Evolutionary conservation across 2,888 invertebrate genomes (phyloP), one percentile per base, ranked within the genome.

Genomic region (Tineola bisselliella): DNA sequence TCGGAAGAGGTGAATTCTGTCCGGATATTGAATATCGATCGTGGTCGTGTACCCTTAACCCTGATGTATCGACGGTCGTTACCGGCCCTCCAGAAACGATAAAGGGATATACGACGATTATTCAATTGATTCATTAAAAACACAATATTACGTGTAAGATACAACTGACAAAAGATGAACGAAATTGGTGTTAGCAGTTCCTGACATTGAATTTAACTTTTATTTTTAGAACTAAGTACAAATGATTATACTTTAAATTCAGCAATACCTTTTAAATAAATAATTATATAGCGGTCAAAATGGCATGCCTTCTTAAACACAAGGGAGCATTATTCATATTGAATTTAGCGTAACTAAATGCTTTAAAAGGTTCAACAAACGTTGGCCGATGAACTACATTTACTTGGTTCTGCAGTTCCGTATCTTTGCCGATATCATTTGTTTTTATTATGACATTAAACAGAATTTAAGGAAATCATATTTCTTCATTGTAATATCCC

Each of bases 1-100:
- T 79, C 79, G 86, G 84, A 86, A 84, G 80, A 80, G 76, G 75
- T 77, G 81, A 84, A 84, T 83, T 79, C 76, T 76, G 71, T 66
- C 78, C 84, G 86, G 86, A 86, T 86, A 87, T 87, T 86, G 84
- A 84, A 84, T 86, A 86, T 86, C 84, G 86, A 87, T 84, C 84
- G 81, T 67, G 76, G 73, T 15, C 43, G 43, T 31, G 59, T 30
- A 78, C 83, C 81, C 86, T 82, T 82, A 84, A 80, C 83, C 77
- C 80, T 83, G 82, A 84, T 77, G 79, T 84, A 84, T 80, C 73
- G 76, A 62, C 70, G 70, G 72, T 77, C 75, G 79, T 79, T 76
- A 77, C 77, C 70, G 74, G 71, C 76, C 78, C 77, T 75, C 69
- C 65, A 64, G 71, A 68, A 68, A 73, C 71, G 71, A 76, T 77